Base-by-base conservation (phyloP, 2,888 invertebrate genomes). In the Seira ritae region DNA sequence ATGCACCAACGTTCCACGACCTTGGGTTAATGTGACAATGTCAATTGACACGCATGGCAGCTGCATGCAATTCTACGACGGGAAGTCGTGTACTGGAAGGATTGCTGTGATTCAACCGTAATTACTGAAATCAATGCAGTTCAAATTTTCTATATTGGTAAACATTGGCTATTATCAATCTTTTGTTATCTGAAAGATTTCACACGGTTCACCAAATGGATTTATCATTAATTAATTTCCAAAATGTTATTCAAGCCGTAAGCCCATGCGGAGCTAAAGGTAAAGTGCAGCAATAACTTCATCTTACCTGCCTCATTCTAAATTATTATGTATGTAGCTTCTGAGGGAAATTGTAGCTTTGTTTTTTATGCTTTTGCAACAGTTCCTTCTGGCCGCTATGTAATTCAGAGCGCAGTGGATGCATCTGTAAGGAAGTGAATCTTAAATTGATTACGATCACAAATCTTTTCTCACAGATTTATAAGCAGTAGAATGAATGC, bases 221-320 rank as follows among this genome's bases (percentile, higher is more conserved):
- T 37, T 70, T 86, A 23, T 74, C 75, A 10, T 65, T 86, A n/a
- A 86, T 86, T 37, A 77, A 74, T 24, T 86, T 86, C 60, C 82
- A 86, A 19, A 85, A 86, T 80, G 83, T 83, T 19, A n/a, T n/a
- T 31, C 89, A 89, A 72, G 84, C 81, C 0, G 60, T 85, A 19
- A 83, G 83, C 20, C 86, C 86, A 10, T 86, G 86, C 70, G 86
- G 86, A 24, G 83, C 86, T 15, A 86, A 85, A 81, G 86, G 86
- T 86, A 12, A 80, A 73, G 12, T 20, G 1, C 37, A 12, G 31
- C 60, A 8, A 67, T 55, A 17, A 31, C 24, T 20, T 3, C 68
- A 22, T 37, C 8, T 50, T 10, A 10, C 10, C 19, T 20, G 17
- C n/a, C n/a, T n/a, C n/a, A 60, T 68, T 60, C 42, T 24, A 76